phyloP scores from a whole-genome alignment of 2,113 vertebrate species.

The Xiphophorus couchianus region DNA sequence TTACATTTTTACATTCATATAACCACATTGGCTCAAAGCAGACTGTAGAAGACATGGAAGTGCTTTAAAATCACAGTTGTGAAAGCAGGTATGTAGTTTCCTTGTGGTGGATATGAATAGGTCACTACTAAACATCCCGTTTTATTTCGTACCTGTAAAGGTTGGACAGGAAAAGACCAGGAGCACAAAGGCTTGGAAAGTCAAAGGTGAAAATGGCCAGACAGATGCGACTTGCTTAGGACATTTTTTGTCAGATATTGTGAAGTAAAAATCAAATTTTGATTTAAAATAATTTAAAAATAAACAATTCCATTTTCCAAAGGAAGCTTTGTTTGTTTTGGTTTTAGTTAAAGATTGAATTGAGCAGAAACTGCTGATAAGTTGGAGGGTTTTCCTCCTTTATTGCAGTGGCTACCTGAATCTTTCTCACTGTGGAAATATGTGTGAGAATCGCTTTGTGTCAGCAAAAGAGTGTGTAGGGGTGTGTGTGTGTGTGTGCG shows the following conservation, averaged over 20 bases:
- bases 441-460: conserved; percentile 87
- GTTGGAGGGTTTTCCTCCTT: conserved; percentile 41
- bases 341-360: conserved; percentile 30
- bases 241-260: not conserved
- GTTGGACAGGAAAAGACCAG: not conserved
- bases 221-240: not conserved
- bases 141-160: not conserved
- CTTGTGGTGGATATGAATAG: not conserved
- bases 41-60: not conserved
- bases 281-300: not conserved
- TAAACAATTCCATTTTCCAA: conserved; percentile 4
- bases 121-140: not conserved
- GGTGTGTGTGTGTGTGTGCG: conserved; percentile 78
- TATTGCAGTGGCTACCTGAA: conserved; percentile 21
- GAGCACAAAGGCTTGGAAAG: not conserved
- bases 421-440: conserved; percentile 23
- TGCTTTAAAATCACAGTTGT: not conserved
- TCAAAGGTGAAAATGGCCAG: not conserved
- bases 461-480: conserved; percentile 82
- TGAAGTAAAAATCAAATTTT: conserved; percentile 2
- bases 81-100: not conserved
- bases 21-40: not conserved
- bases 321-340: conserved; percentile 1
- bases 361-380: conserved; percentile 27
- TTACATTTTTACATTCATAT: not conserved